These are phyloP conservation scores for Calliphora vomitoria DNA, from an alignment of 2,888 invertebrate species.

Conservation along the genomic window DNA sequence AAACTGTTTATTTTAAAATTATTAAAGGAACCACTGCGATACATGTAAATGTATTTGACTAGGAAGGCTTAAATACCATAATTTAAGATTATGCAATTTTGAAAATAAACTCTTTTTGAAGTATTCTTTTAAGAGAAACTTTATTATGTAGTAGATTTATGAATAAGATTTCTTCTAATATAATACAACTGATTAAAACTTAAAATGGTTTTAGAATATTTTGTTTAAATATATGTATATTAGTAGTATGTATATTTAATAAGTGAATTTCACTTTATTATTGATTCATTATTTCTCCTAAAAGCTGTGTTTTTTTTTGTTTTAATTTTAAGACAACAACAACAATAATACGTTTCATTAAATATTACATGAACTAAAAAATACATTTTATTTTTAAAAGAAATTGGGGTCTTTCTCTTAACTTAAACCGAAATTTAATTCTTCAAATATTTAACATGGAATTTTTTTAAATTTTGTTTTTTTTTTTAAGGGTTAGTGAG, in stretches of 20 bases:
- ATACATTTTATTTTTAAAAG: constrained; percentile 46
- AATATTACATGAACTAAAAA: constrained; percentile 70
- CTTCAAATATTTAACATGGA: constrained; percentile 3
- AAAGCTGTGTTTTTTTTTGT: constrained; percentile 46
- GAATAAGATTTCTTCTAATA: constrained; percentile 61
- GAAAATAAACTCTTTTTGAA: neutral
- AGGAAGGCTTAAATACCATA: no score
- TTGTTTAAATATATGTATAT: constrained; percentile 15
- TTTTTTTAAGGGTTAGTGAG: no score
- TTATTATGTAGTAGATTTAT: constrained; percentile 55
- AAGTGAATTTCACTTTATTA: constrained; percentile 69
- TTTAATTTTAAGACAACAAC: constrained; percentile 65
- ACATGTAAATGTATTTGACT: no score
- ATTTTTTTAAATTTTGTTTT: constrained; percentile 24
- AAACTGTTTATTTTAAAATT: no score
- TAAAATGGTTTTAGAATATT: constrained; percentile 28
- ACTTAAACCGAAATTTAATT: constrained; percentile 39
- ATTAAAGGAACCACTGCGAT: no score
- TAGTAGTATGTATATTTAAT: neutral
- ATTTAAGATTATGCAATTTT: no score
- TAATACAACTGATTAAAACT: constrained; percentile 56
- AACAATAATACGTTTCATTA: constrained; percentile 65
- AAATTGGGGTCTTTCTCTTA: constrained; percentile 56
- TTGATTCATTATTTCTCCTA: constrained; percentile 54
- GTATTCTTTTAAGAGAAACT: constrained; percentile 59